Evolutionary conservation across 2,888 invertebrate species (phyloP), one percentile per base, ranked within the genome.

Genomic region (Parnassius glacialis): DNA sequence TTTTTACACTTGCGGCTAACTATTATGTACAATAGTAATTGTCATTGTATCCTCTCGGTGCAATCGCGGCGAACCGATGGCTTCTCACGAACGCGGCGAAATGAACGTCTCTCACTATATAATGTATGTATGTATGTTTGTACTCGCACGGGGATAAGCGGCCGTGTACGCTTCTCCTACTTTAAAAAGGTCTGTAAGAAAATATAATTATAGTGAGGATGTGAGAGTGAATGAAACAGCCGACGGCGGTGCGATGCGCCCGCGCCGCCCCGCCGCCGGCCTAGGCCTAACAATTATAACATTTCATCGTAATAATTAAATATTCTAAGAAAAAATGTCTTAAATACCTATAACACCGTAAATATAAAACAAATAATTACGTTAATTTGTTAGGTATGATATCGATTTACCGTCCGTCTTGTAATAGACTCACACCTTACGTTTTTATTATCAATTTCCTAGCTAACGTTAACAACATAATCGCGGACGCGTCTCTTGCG

Each of bases 341-440:
- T 91, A 91, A 89, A 84, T 87, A 87, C 87, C 90, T 91, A 90
- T 88, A 91, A 91, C 90, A 90, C 90, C 90, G 90, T 91, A 90
- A 90, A 89, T 91, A 90, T 90, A 91, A 90, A 91, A 90, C 90
- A 88, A 91, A 90, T 88, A 85, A 87, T 90, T 89, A 91, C 85
- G 90, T 90, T 90, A 90, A 85, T 88, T 90, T 90, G 90, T 90
- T 88, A 89, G 91, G 91, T 90, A 90, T 91, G 91, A 90, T 90
- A 89, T 89, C 88, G 87, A 86, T 88, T 84, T 84, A 84, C 86
- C 87, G 84, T 90, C 85, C 85, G 90, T 90, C 88, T 87, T 67
- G 60, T 64, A 65, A 87, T 76, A 87, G 88, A 89, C 87, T 84
- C 89, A 90, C 90, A 89, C 90, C 90, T 85, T 83, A 89, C 84